Percentiles rank a stretch among this genome's conserved stretches.
Conservation (phyloP, 2,888 invertebrate species). For the Pyrrhopygopsis socrates region DNA sequence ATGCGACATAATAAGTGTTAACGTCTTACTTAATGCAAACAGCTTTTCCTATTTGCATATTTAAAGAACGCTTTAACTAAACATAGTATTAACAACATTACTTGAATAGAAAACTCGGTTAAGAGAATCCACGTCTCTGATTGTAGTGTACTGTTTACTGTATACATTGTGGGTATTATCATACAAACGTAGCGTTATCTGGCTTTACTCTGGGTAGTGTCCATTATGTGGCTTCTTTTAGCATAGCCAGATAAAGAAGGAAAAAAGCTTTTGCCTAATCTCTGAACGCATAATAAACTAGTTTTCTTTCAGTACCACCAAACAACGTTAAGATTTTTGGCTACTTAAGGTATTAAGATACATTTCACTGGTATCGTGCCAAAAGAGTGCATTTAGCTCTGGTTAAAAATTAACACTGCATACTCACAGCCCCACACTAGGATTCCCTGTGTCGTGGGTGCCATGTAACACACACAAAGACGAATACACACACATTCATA, state of each 20-base stretch:
- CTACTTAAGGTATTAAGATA: not conserved
- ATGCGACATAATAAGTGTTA: not conserved
- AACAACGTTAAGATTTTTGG: conserved; percentile 6
- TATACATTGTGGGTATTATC: too few relatives aligned
- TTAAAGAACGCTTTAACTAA: not conserved
- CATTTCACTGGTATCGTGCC: not conserved
- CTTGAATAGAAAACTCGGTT: too few relatives aligned
- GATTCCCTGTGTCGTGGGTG: too few relatives aligned
- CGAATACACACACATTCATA: too few relatives aligned
- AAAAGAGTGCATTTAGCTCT: too few relatives aligned
- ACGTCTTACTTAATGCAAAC: not conserved
- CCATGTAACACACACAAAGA: too few relatives aligned
- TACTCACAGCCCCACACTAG: too few relatives aligned
- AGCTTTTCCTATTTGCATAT: not conserved
- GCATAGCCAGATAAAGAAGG: not conserved
- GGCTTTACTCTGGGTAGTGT: not conserved
- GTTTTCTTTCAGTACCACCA: conserved; percentile 8
- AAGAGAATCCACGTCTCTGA: too few relatives aligned
- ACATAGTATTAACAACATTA: too few relatives aligned
- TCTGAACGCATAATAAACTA: not conserved
- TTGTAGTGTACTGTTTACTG: too few relatives aligned
- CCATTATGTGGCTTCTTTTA: not conserved
- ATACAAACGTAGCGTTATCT: too few relatives aligned
- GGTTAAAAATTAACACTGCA: too few relatives aligned
- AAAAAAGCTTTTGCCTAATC: not conserved